phyloP scores from a whole-genome alignment of 2,797 vertebrate genomes.

The Heterohyrax brucei region DNA sequence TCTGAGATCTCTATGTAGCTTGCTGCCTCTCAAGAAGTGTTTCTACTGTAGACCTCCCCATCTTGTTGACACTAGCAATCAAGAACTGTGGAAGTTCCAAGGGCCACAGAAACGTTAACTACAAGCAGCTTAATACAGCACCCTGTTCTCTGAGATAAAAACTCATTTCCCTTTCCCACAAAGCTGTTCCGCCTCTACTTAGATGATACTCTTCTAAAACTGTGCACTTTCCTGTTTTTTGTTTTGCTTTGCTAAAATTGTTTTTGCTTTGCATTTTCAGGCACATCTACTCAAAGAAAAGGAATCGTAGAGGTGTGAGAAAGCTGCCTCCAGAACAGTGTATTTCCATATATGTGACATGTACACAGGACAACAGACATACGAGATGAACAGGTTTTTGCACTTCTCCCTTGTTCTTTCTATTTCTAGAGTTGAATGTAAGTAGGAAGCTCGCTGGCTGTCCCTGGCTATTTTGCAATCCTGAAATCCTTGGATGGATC shows the following conservation, averaged over 20 bases:
- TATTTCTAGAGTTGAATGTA: constrained; percentile 70
- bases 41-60: too few relatives aligned
- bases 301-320: neutral
- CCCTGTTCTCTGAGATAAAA: too few relatives aligned
- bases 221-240: neutral
- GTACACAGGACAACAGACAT: neutral
- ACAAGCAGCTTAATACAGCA: too few relatives aligned
- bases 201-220: neutral
- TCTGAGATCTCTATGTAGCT: too few relatives aligned
- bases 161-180: neutral
- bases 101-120: too few relatives aligned
- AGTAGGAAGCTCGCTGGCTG: constrained; percentile 46
- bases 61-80: too few relatives aligned
- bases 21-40: too few relatives aligned
- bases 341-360: neutral
- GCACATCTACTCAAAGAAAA: neutral
- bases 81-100: too few relatives aligned
- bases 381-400: neutral
- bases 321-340: neutral
- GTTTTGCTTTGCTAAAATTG: neutral
- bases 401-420: neutral
- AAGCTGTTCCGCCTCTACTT: neutral
- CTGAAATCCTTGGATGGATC: constrained; percentile 66
- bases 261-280: neutral
- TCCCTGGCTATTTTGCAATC: constrained; percentile 57